Evolutionary conservation across 2,113 vertebrate species (phyloP), one percentile per base, ranked within the genome.

Genomic region (Otolemur garnettii): DNA sequence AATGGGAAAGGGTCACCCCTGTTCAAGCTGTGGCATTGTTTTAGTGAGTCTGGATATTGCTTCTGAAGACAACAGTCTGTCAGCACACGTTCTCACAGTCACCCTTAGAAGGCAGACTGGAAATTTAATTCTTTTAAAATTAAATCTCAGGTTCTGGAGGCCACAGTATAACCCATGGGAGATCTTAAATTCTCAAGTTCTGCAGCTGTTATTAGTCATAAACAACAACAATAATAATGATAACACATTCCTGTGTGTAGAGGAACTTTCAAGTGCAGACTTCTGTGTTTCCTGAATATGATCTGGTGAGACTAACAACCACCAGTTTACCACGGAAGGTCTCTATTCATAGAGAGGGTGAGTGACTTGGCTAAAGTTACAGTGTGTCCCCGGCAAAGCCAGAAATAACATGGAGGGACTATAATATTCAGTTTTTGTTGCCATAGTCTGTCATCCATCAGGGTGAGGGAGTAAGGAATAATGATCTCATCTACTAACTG

Each of bases 41-140:
- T 98, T 93, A 95, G 96, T 74, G 92, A 28, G 96, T 97, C 97
- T 96, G 97, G 97, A 92, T 97, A 91, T 26, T 87, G 74, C 84
- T 93, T 96, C 94, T 12, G 81, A 97, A 98, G 84, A 86, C 97
- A 98, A 80, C 92, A 96, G 84, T 60, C 74, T 97, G 90, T 75
- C 79, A 90, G 62, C 84, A 64, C 92, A 30, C 0, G 0, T 53
- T 91, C 79, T 98, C 77, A 91, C 92, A 92, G 96, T 97, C 83
- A 92, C 72, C 79, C 45, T 77, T n/a, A 35, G 69, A 92, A 95
- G 95, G 92, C 95, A 64, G 55, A 83, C 96, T 97, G 87, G 90
- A 96, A 97, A 83, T 68, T 94, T 93, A 93, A 98, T 97, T 97
- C 91, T 93, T 96, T 97, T 92, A 96, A 95, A 98, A 96, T 97